Base-by-base conservation (phyloP, 2,113 vertebrate genomes). In the Arothron firmamentum region DNA sequence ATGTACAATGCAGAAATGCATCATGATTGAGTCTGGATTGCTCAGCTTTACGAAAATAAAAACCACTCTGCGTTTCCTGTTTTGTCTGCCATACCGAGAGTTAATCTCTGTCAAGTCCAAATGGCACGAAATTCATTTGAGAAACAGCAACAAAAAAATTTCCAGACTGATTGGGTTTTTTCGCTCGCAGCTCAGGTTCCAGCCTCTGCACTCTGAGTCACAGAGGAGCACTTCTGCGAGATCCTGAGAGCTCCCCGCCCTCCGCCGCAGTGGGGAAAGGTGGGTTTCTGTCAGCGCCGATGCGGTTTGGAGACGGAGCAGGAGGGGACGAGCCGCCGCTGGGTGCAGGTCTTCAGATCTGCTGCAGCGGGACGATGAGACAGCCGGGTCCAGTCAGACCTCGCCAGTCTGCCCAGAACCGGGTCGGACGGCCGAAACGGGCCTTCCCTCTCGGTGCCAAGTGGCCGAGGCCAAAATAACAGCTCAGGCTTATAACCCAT, bases 291-390 rank as follows among this genome's bases (percentile, higher is more conserved):
- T 49, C 62, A 56, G 21, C 17, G 55, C 79, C 66, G 56, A 59
- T 73, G 52, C 66, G 77, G 67, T 80, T 65, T 78, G 73, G 75
- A 70, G 74, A 11, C 12, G 73, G 74, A 72, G 68, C 77, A 71
- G 55, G 74, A 66, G 69, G 72, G 74, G 74, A 79, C 61, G 68
- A 45, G 74, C 77, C 77, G 66, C 59, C 65, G 74, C 71, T 51
- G 67, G 74, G 69, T 65, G 43, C 59, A 63, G 57, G 72, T 65
- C 55, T 61, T 64, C 69, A 70, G 41, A 66, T 62, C 79, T 71
- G 73, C 79, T 63, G 23, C 68, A 43, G 59, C 51, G n/a, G 59
- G 53, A 68, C 63, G 61, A 72, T 71, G 71, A 54, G 68, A 74
- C 57, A 70, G 55, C 54, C 65, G 16, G 16, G 16, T 15, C 43